Evolutionary conservation across 1,140 invertebrate genomes (phyloP), one percentile per base, ranked within the genome.

Genomic region (Xylocopa sonorina): DNA sequence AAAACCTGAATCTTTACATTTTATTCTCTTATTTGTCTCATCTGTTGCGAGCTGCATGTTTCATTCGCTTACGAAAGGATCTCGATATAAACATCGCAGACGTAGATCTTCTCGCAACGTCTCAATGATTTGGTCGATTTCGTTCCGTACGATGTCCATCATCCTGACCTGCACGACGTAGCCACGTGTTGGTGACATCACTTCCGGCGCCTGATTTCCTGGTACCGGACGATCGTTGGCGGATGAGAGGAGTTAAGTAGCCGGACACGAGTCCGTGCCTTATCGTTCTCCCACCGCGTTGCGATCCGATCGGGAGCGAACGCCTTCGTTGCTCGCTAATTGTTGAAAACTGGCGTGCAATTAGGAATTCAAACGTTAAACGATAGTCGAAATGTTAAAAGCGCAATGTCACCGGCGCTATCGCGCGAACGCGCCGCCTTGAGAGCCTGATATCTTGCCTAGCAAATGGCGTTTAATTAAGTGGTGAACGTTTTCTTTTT

Each of bases 171-270:
- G 77, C 68, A 41, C 72, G 80, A 67, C 60, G 34, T 24, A 41
- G 74, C 81, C 83, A 82, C 87, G 83, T 81, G 82, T 64, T 41
- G n/a, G 82, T 87, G 87, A 88, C 79, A 81, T 89, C 76, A 83
- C 73, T 81, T 84, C 81, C 89, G 88, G 82, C 82, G 84, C 80
- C 79, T 69, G 82, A 89, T 88, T 88, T 89, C 82, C 89, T 78
- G 87, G 82, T 89, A 81, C 87, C 80, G 75, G 75, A 79, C 55
- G 84, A 69, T 69, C 87, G 87, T 89, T 85, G 85, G 78, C 87
- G 84, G 82, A 87, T 88, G 85, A 81, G 81, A 67, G 81, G 83
- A 89, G 84, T 89, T 83, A 85, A 88, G 71, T 79, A 74, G n/a
- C 86, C 72, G 87, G 85, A 76, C 79, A 79, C 83, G 77, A 76